phyloP scores from a whole-genome alignment of 1,140 invertebrate genomes.

The Yoshiicerus persimilis region DNA sequence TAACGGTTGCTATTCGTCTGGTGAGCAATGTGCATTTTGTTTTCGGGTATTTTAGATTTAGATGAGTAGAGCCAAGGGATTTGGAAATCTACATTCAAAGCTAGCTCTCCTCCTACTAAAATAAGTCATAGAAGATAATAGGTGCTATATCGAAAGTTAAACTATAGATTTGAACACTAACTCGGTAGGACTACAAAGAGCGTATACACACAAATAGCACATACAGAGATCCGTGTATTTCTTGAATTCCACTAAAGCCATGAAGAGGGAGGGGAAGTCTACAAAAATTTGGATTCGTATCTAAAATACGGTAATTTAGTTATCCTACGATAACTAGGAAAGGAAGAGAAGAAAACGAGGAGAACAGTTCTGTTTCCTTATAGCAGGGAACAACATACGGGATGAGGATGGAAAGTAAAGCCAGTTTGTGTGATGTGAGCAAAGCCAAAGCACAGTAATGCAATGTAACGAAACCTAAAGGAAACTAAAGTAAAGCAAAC shows the following conservation, averaged over 20 bases:
- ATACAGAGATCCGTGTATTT: not conserved
- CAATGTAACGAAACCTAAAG: conserved; percentile 19
- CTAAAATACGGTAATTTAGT: conserved; percentile 41
- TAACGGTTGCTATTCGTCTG: not conserved
- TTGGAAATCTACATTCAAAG: conserved; percentile 26
- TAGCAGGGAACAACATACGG: not conserved
- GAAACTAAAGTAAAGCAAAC: conserved; percentile 1
- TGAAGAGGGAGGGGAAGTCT: conserved; percentile 32
- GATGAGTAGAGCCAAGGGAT: conserved; percentile 29
- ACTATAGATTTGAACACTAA: not conserved
- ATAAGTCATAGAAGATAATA: not conserved
- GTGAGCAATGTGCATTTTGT: conserved; percentile 4
- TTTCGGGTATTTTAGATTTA: conserved; percentile 22
- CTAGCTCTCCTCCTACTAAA: not conserved
- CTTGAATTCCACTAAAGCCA: not conserved
- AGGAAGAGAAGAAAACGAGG: conserved; percentile 27
- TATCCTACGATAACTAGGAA: conserved; percentile 40
- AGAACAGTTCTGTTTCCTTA: not conserved
- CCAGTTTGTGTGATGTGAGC: not conserved
- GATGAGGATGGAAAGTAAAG: not conserved
- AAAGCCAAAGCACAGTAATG: conserved; percentile 9
- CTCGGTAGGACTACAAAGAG: not conserved
- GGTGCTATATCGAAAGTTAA: not conserved
- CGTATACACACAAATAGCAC: not conserved
- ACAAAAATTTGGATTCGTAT: conserved; percentile 33